Evolutionary conservation across 1,140 invertebrate genomes (phyloP).

Genomic region (Neuroterus valhalla): DNA sequence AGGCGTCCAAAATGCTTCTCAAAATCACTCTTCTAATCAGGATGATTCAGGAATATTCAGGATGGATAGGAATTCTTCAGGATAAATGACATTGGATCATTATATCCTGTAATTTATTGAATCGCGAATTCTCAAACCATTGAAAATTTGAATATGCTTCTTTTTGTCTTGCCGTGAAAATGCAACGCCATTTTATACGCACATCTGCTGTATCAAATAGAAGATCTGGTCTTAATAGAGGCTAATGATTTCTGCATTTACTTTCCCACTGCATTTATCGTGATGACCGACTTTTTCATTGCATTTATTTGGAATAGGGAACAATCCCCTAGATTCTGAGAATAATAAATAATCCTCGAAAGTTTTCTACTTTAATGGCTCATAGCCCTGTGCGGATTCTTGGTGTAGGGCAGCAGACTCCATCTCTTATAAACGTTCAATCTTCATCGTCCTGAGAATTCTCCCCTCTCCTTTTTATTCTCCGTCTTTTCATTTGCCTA

Average conservation of each 20-base stretch:
- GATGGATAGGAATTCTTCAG: too few species aligned
- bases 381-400: background rate
- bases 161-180: too few species aligned
- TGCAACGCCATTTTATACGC: too few species aligned
- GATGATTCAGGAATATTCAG: too few species aligned
- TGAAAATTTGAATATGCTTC: too few species aligned
- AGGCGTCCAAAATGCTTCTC: too few species aligned
- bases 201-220: too few species aligned
- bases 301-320: background rate
- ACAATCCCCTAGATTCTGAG: background rate
- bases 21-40: too few species aligned
- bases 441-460: conserved; percentile 43
- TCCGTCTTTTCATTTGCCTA: conserved; percentile 46
- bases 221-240: too few species aligned
- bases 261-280: background rate
- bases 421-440: conserved; percentile 52
- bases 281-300: background rate
- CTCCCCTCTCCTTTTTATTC: conserved; percentile 36
- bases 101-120: too few species aligned
- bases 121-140: too few species aligned
- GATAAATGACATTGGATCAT: too few species aligned
- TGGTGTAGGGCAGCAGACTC: background rate
- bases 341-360: background rate
- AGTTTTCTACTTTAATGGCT: conserved; percentile 9
- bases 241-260: background rate